Conservation (phyloP, 92 coral and sea anemone genomes). For the Parazoanthus atlanticus region DNA sequence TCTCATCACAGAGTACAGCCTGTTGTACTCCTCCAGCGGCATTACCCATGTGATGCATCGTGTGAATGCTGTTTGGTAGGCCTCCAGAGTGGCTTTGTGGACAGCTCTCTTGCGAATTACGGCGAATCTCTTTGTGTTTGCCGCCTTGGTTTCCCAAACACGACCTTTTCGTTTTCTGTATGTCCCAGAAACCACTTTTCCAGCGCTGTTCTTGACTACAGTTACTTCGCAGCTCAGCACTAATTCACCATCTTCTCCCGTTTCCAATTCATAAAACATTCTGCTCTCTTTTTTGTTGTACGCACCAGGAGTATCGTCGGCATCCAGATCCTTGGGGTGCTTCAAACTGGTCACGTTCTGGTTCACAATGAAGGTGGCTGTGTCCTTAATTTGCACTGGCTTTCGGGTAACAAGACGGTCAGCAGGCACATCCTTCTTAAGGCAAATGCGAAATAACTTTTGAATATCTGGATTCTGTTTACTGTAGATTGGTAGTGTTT, state of each 20-base stretch:
- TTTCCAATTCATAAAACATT: slow-evolving; percentile 44
- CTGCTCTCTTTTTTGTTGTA: slow-evolving; percentile 40
- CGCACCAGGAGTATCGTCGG: slow-evolving; percentile 41
- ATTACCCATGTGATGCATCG: slow-evolving; percentile 50
- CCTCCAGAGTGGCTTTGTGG: slow-evolving; percentile 46
- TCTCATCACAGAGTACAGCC: slow-evolving; percentile 28
- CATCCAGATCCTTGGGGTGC: slow-evolving; percentile 50
- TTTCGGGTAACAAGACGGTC: slow-evolving; percentile 29
- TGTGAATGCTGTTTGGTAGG: slow-evolving; percentile 43
- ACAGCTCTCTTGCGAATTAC: slow-evolving; percentile 42
- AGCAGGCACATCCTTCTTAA: slow-evolving; percentile 43
- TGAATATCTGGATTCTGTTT: slow-evolving; percentile 34
- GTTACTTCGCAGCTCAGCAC: slow-evolving; percentile 38
- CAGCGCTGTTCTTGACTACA: slow-evolving; percentile 41
- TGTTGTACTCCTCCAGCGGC: slow-evolving; percentile 50
- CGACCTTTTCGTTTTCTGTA: slow-evolving; percentile 30
- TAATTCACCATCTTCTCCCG: slow-evolving; percentile 35
- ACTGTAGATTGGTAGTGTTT: slow-evolving; percentile 46
- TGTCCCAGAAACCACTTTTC: slow-evolving; percentile 43
- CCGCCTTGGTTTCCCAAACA: background rate
- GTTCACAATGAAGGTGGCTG: slow-evolving; percentile 51
- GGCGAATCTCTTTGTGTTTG: slow-evolving; percentile 26
- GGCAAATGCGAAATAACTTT: slow-evolving; percentile 34
- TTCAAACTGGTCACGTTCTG: slow-evolving; percentile 38
- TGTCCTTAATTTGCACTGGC: slow-evolving; percentile 42